Conservation (phyloP, 2,797 vertebrate genomes). For the Parambassis ranga region DNA sequence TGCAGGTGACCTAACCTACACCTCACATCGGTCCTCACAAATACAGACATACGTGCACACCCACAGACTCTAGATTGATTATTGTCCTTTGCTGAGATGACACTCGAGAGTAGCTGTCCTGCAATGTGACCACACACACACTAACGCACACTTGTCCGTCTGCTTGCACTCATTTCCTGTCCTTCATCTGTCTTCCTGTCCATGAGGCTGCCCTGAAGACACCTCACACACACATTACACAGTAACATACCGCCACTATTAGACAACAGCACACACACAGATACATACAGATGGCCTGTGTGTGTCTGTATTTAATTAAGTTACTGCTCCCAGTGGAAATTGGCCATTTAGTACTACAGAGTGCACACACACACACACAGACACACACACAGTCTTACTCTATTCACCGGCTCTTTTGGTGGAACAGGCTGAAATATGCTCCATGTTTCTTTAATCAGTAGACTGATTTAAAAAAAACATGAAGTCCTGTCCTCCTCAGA, state of each 20-base stretch:
- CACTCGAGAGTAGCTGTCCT: not conserved
- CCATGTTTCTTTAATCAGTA: too few species aligned
- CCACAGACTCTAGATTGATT: constrained; percentile 17
- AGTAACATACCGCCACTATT: not conserved
- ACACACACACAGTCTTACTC: not conserved
- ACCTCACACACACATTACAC: not conserved
- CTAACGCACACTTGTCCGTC: constrained; percentile 45
- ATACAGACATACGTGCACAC: not conserved
- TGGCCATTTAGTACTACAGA: constrained; percentile 43
- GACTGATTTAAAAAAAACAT: too few species aligned
- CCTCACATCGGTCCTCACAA: not conserved
- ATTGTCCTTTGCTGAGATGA: constrained; percentile 21
- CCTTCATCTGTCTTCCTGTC: constrained; percentile 56
- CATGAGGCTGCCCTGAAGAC: constrained; percentile 15
- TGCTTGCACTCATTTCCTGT: constrained; percentile 63
- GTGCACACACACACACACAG: constrained; percentile 4
- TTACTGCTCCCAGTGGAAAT: constrained; percentile 57
- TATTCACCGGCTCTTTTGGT: too few species aligned
- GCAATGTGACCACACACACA: not conserved
- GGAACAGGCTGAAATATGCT: too few species aligned
- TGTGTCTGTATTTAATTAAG: constrained; percentile 60
- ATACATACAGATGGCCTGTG: constrained; percentile 25
- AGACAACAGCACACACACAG: constrained; percentile 1
- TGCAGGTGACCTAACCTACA: not conserved
- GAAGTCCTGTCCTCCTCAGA: too few species aligned